Percentiles rank a stretch among this genome's conserved stretches.
phyloP scores from a whole-genome alignment of 1,140 invertebrate species.

The Drosophila nigromelanica region DNA sequence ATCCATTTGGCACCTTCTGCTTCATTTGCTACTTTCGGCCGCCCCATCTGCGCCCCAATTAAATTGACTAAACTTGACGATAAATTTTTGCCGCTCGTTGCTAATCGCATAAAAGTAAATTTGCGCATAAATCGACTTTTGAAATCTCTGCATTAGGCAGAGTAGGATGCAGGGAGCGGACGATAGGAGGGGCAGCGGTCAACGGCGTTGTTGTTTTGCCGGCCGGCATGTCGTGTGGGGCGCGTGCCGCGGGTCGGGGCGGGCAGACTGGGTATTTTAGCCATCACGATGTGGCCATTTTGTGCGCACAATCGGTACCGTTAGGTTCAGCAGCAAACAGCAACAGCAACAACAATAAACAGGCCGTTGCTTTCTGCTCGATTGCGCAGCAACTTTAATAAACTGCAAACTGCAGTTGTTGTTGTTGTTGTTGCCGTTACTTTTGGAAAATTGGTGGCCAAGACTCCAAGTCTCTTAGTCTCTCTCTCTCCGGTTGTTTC shows the following conservation, averaged over 20 bases:
- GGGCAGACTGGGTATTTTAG: constrained; percentile 35
- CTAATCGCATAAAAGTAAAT: constrained; percentile 83
- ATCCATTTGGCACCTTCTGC: constrained; percentile 56
- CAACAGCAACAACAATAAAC: constrained; percentile 42
- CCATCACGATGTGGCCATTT: constrained; percentile 79
- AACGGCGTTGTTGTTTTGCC: constrained; percentile 29
- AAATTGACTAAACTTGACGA: constrained; percentile 81
- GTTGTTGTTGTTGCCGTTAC: constrained; percentile 34
- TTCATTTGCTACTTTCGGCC: constrained; percentile 27
- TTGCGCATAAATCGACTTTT: constrained; percentile 78
- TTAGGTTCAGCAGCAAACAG: constrained; percentile 60
- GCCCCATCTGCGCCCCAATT: constrained; percentile 66
- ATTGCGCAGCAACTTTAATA: constrained; percentile 78
- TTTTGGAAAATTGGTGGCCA: constrained; percentile 47
- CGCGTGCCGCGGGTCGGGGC: constrained; percentile 55
- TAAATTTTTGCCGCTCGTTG: constrained; percentile 77
- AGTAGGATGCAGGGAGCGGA: no score
- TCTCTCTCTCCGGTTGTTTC: constrained; percentile 29
- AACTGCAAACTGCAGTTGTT: constrained; percentile 66
- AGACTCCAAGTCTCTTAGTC: constrained; percentile 19
- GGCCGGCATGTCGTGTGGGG: constrained; percentile 54
- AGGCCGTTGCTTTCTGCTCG: constrained; percentile 67
- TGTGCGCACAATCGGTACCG: constrained; percentile 77
- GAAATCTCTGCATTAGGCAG: constrained; percentile 38
- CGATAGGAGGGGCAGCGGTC: neutral